Base-by-base conservation (phyloP, 1,140 invertebrate genomes). In the Phymastichus coffea region DNA sequence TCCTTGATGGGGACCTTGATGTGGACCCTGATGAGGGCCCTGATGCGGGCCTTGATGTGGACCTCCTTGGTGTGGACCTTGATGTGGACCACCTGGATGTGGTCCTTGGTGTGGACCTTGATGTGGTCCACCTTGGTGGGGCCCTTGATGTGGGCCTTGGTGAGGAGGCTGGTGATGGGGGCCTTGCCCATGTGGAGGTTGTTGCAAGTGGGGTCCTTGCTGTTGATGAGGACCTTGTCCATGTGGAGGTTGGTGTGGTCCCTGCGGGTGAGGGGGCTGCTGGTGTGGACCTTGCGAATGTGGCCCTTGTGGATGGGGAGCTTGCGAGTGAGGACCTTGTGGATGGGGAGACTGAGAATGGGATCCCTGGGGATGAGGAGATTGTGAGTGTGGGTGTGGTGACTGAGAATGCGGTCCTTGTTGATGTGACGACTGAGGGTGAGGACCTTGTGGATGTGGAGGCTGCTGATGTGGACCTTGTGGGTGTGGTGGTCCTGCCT, bases 361-460 rank as follows among this genome's bases (percentile, higher is more conserved):
- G 4, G 57, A 43, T 2, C 30, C 19, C 20, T 60, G 57, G n/a
- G n/a, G n/a, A n/a, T n/a, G n/a, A n/a, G n/a, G n/a, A n/a, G n/a
- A n/a, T n/a, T n/a, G n/a, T n/a, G n/a, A n/a, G n/a, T n/a, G n/a
- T n/a, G n/a, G n/a, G n/a, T n/a, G n/a, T n/a, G n/a, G n/a, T n/a
- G n/a, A n/a, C n/a, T n/a, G n/a, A n/a, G n/a, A n/a, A n/a, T n/a
- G n/a, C n/a, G n/a, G n/a, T 8, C 25, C 14, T 51, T 57, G 55
- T 3, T 46, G 54, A 41, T 57, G 57, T 8, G 57, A 26, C 17
- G 57, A 22, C n/a, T 46, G 55, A 20, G 28, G 8, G 41, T 57
- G 55, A 6, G 54, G 37, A n/a, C n/a, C n/a, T n/a, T n/a, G n/a
- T n/a, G n/a, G n/a, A n/a, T n/a, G n/a, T n/a, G 12, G 53, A 17